Conservation (phyloP, 2,888 invertebrate species). For the Oscheius myriophilus region DNA sequence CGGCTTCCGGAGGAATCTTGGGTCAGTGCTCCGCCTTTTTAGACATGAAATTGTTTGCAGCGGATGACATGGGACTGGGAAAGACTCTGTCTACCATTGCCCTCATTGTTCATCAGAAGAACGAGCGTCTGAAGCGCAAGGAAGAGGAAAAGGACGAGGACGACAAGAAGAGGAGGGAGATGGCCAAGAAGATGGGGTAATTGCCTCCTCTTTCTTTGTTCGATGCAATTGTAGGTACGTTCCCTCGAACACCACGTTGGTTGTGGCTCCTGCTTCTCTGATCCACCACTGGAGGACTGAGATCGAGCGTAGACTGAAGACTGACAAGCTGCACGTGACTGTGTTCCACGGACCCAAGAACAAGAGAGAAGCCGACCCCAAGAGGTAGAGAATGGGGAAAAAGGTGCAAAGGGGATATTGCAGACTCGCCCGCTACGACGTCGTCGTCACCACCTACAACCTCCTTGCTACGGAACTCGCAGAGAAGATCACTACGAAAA, state of each 20-base stretch:
- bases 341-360: conserved; percentile 84
- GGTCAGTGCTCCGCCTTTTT: conserved; percentile 74
- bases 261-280: conserved; percentile 90
- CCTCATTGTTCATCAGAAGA: conserved; percentile 71
- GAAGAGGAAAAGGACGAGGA: conserved; percentile 20
- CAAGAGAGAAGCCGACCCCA: conserved; percentile 57
- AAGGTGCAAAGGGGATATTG: background rate
- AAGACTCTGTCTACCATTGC: conserved; percentile 75
- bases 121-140: conserved; percentile 42
- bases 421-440: conserved; percentile 75
- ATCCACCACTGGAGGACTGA: conserved; percentile 86
- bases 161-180: background rate
- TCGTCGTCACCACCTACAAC: conserved; percentile 90
- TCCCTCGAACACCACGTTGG: conserved; percentile 75
- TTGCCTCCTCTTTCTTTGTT: background rate
- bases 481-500: conserved; percentile 40
- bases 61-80: conserved; percentile 75
- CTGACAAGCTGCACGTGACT: conserved; percentile 78
- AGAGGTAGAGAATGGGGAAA: conserved; percentile 12
- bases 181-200: conserved; percentile 1
- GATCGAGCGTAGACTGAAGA: conserved; percentile 76
- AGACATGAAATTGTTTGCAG: conserved; percentile 58
- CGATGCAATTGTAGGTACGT: conserved; percentile 46
- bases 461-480: conserved; percentile 75
- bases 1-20: conserved; percentile 85